Evolutionary conservation across 2,113 vertebrate species (phyloP).

Genomic region (Mobula birostris): DNA sequence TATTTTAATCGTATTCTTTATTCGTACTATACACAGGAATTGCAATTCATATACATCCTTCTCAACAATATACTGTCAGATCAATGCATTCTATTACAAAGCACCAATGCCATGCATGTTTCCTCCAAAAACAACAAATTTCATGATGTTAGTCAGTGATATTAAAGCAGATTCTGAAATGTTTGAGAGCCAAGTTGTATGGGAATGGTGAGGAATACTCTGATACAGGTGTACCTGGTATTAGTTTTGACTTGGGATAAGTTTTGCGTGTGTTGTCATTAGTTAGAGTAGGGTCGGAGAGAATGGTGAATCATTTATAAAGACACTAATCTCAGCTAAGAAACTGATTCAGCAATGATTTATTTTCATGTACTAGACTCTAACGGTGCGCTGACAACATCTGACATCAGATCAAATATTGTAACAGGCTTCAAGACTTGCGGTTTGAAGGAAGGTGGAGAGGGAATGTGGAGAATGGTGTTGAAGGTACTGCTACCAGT

Average conservation of each 20-base stretch:
- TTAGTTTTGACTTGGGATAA: background rate
- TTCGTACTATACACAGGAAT: too few relatives aligned
- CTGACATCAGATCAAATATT: background rate
- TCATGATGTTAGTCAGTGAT: too few relatives aligned
- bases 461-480: background rate
- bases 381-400: background rate
- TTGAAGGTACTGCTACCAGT: background rate
- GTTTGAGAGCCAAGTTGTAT: too few relatives aligned
- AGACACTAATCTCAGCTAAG: background rate
- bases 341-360: background rate
- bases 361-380: background rate
- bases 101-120: too few relatives aligned
- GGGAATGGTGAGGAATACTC: background rate
- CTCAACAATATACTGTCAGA: too few relatives aligned
- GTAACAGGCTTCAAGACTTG: background rate
- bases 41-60: too few relatives aligned
- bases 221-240: background rate
- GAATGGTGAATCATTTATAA: background rate
- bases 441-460: background rate
- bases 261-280: background rate
- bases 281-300: background rate
- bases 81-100: too few relatives aligned
- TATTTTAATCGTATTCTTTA: too few relatives aligned
- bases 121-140: too few relatives aligned
- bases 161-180: too few relatives aligned